Conservation (phyloP, 2,113 vertebrate genomes). For the Meleagris gallopavo region DNA sequence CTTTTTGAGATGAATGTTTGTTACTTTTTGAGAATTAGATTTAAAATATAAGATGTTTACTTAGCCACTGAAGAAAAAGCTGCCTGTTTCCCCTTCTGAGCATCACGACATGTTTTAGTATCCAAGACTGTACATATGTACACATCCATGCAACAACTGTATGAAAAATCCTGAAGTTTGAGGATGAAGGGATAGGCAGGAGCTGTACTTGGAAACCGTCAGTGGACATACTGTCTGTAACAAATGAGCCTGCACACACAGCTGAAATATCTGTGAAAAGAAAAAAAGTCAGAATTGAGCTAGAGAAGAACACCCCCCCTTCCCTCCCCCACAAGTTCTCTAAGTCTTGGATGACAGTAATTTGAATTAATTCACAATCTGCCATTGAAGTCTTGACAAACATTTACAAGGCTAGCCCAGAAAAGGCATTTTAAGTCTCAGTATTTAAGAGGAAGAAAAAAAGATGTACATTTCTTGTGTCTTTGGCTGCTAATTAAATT, state of each 20-base stretch:
- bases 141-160: background rate
- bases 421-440: background rate
- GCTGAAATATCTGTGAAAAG: background rate
- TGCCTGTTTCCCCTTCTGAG: background rate
- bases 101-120: background rate
- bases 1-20: background rate
- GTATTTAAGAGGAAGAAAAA: background rate
- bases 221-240: background rate
- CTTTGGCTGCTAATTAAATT: background rate
- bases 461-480: background rate
- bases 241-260: background rate
- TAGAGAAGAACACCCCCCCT: background rate
- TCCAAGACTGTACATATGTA: background rate
- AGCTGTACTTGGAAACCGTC: background rate
- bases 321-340: background rate
- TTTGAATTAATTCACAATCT: constrained; percentile 1
- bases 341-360: background rate
- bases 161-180: constrained; percentile 22
- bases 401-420: background rate
- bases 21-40: background rate
- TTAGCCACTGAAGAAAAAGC: background rate
- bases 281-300: background rate
- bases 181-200: background rate
- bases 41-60: background rate
- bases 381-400: background rate